Base-by-base conservation (phyloP, 2,888 invertebrate species). In the Caprella mutica region DNA sequence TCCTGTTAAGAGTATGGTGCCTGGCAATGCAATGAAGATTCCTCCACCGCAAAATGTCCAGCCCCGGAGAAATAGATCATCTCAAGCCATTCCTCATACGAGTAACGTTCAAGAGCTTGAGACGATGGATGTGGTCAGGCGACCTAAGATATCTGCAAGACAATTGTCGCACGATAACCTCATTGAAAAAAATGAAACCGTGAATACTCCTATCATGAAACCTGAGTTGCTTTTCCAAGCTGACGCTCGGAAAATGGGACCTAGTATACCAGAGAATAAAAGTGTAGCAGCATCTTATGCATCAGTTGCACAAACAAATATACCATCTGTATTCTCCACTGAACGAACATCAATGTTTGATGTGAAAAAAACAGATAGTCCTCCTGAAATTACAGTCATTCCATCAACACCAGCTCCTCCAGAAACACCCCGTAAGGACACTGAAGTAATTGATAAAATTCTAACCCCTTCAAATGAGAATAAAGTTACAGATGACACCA, bases 341-440 rank as follows among this genome's bases (percentile, higher is more conserved):
- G n/a, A n/a, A n/a, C n/a, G n/a, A n/a, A n/a, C n/a, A n/a, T n/a
- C n/a, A n/a, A n/a, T n/a, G n/a, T n/a, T n/a, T n/a, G n/a, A n/a
- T n/a, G n/a, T n/a, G 14, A n/a, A 42, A 9, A 42, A 42, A n/a
- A 5, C 54, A 12, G 38, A 21, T 38, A 29, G 9, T 14, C 48
- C 53, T n/a, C 61, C 61, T 8, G 42, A 42, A 30, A 62, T 62
- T 48, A 42, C 58, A 5, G 61, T 62, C 19, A 62, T 53, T 17
- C 61, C 61, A 19, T 62, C 61, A 27, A 62, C 61, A 3, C 61
- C 61, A 19, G 51, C 52, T 23, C 58, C 53, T 3, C 26, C 58
- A 42, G 61, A 62, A n/a, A 53, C 56, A n/a, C 61, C 61, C 8
- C 46, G n/a, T n/a, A n/a, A n/a, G n/a, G n/a, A n/a, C n/a, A n/a